Percentiles rank a stretch among this genome's conserved stretches.
Evolutionary conservation across 2,797 vertebrate species (phyloP).

Genomic region (Notolepis coatsorum): DNA sequence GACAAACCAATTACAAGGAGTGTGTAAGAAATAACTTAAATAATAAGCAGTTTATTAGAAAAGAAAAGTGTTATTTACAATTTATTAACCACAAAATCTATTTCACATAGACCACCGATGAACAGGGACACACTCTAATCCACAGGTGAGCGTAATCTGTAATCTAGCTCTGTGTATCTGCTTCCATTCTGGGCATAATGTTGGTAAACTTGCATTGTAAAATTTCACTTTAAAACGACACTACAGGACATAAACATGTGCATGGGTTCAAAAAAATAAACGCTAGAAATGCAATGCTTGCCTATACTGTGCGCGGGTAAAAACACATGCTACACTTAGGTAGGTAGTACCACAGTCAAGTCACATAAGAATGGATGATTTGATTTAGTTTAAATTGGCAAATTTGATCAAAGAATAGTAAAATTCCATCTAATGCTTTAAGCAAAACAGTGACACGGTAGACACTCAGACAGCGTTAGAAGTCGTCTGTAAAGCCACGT

Average conservation of each 20-base stretch:
- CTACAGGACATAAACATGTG: not conserved
- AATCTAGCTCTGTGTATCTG: not conserved
- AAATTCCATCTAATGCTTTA: constrained; percentile 45
- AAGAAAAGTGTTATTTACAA: constrained; percentile 54
- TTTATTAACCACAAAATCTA: constrained; percentile 21
- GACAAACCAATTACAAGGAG: constrained; percentile 19
- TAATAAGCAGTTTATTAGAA: constrained; percentile 53
- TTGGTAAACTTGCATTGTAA: not conserved
- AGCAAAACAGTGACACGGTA: too few species aligned
- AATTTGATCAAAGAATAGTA: constrained; percentile 45
- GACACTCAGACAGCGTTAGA: too few species aligned
- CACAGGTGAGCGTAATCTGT: too few species aligned
- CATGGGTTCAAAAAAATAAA: not conserved
- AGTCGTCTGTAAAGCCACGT: too few species aligned
- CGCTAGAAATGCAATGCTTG: not conserved
- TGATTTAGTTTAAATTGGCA: constrained; percentile 55
- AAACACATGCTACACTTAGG: not conserved
- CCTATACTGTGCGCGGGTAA: not conserved
- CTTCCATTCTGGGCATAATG: not conserved
- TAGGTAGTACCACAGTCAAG: constrained; percentile 13
- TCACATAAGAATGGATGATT: constrained; percentile 9
- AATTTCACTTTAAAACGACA: not conserved
- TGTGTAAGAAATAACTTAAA: constrained; percentile 59
- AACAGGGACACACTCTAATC: too few species aligned
- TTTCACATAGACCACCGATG: not conserved